Evolutionary conservation across 2,888 invertebrate genomes (phyloP), one percentile per base, ranked within the genome.

Genomic region (Eudasyphora cyanicolor): DNA sequence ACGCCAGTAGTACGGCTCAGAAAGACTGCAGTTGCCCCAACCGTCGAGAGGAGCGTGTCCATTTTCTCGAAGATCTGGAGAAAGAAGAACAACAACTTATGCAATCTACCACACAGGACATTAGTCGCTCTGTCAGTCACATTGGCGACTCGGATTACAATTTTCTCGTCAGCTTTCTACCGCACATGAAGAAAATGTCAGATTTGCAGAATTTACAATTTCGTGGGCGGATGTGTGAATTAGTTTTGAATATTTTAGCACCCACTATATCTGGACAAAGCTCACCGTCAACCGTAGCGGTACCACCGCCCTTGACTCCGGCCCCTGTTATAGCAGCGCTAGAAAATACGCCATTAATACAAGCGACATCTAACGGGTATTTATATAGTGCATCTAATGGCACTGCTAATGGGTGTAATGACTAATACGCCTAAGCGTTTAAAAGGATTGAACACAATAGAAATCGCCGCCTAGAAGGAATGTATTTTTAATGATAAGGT

Each of bases 61-160:
- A 89, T 79, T 90, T 90, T 14, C 80, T 90, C 19, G 87, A 89
- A 79, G 85, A 82, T 35, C 82, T 90, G 5, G 88, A 89, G 60
- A 88, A 89, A 0, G 89, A 90, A 75, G 91, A 90, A 82, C 88
- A 89, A 64, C 88, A 89, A 54, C 79, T 90, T 49, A 90, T 90
- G 75, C 89, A 89, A 78, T 90, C 91, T 2, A 90, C 89, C 74
- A 77, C 62, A 1, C 88, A 87, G 80, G 90, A 90, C 57, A 84
- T 90, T 77, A 87, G 87, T 17, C 88, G 90, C 14, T 87, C 88
- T 80, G 32, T 87, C 7, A 78, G 88, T 54, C 90, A 90, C 74
- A 87, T 90, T 73, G 90, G 90, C 60, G 91, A 90, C 70, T 88
- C 90, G 0, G 89, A 91, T 69, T 90, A 90, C 62, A 90, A 90